phyloP scores from a whole-genome alignment of 2,888 invertebrate genomes.

The Cephus runcator region DNA sequence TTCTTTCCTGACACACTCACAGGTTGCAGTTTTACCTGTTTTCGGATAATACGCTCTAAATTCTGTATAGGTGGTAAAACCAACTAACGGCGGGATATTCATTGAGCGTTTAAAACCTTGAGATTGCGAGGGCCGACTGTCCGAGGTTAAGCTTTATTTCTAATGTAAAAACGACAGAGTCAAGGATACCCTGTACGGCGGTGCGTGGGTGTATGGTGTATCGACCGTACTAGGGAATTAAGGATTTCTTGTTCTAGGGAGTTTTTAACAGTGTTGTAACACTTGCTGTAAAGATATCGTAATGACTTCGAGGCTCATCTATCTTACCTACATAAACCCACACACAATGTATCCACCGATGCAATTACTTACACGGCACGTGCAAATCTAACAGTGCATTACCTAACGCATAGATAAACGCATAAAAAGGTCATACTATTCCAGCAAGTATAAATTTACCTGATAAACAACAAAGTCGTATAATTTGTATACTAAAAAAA shows the following conservation, averaged over 20 bases:
- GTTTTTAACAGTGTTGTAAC: background rate
- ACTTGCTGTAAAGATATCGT: background rate
- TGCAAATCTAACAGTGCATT: background rate
- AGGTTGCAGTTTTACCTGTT: conserved; percentile 25
- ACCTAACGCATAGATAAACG: background rate
- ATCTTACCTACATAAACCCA: background rate
- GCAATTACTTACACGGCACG: background rate
- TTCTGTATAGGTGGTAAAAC: conserved; percentile 9
- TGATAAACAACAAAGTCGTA: background rate
- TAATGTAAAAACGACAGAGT: background rate
- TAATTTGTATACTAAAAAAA: background rate
- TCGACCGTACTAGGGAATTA: background rate
- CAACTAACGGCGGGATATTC: conserved; percentile 17
- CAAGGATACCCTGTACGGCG: background rate
- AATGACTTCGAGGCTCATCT: background rate
- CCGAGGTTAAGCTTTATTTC: background rate
- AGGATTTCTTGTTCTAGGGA: background rate
- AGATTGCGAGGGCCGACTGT: background rate
- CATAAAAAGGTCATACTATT: background rate
- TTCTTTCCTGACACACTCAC: conserved; percentile 9
- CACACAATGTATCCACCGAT: background rate
- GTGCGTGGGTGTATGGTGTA: background rate
- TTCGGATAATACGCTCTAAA: conserved; percentile 24
- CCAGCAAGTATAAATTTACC: background rate
- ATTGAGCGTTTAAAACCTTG: conserved; percentile 10